A percentile compares a stretch with the other conserved stretches of the same genome.
Evolutionary conservation across 2,797 vertebrate genomes (phyloP).

Genomic region (Helostoma temminkii): DNA sequence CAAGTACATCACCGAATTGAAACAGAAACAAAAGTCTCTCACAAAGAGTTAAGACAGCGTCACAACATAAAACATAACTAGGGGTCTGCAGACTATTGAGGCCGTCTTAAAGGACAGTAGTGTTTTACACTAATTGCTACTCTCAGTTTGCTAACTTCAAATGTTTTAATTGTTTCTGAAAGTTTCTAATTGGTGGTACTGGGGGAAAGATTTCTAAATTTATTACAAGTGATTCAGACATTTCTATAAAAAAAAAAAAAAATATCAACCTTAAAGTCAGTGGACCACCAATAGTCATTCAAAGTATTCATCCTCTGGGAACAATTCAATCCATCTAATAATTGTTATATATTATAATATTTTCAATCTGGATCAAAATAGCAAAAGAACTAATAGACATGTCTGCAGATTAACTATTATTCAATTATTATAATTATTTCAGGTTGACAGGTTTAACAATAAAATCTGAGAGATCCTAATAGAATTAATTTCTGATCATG

Average conservation of each 20-base stretch:
- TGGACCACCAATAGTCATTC: too few relatives aligned
- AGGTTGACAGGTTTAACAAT: slow-evolving; percentile 22
- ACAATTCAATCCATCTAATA: too few relatives aligned
- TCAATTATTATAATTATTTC: slow-evolving; percentile 24
- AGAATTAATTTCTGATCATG: slow-evolving; percentile 40
- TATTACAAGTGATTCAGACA: too few relatives aligned
- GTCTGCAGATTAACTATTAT: slow-evolving; percentile 29
- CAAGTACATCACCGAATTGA: slow-evolving; percentile 3
- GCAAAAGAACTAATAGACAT: not conserved
- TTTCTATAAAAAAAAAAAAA: too few relatives aligned
- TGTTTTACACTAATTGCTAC: not conserved
- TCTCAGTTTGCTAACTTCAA: too few relatives aligned
- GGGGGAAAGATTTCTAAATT: too few relatives aligned
- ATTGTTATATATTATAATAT: too few relatives aligned
- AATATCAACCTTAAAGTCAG: too few relatives aligned
- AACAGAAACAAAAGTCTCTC: not conserved
- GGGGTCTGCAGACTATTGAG: not conserved
- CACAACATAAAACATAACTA: not conserved
- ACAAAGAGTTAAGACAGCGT: not conserved
- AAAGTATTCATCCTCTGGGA: too few relatives aligned
- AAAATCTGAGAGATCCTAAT: slow-evolving; percentile 13
- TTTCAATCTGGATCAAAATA: not conserved
- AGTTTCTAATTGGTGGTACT: not conserved
- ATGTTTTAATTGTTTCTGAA: not conserved
- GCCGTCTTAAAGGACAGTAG: not conserved